A percentile compares a stretch with the other conserved stretches of the same genome.
phyloP scores from a whole-genome alignment of 2,888 invertebrate genomes.

The Andrena bicolor region DNA sequence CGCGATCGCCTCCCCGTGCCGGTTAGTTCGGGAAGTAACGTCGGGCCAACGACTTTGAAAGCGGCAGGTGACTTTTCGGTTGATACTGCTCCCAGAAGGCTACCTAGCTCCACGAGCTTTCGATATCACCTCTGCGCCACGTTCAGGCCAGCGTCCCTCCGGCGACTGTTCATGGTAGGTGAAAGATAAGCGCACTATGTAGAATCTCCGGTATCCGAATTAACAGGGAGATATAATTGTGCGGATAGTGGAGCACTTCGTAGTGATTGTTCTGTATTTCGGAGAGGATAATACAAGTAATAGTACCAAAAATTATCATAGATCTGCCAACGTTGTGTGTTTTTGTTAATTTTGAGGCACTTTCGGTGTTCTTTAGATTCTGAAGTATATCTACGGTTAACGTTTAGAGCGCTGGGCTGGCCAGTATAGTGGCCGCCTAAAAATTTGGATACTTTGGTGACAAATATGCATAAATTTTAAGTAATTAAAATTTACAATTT shows the following conservation, averaged over 20 bases:
- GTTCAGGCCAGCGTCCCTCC: not conserved
- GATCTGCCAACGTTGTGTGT: too few relatives aligned
- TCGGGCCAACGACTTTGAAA: not conserved
- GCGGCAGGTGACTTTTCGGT: not conserved
- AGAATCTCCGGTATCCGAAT: not conserved
- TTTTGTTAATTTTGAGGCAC: too few relatives aligned
- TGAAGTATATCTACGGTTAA: too few relatives aligned
- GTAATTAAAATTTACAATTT: too few relatives aligned
- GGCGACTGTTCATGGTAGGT: conserved; percentile 39
- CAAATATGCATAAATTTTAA: too few relatives aligned
- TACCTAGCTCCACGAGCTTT: not conserved
- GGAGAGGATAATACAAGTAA: too few relatives aligned
- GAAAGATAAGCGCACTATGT: not conserved
- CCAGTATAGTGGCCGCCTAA: too few relatives aligned
- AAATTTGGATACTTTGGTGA: too few relatives aligned
- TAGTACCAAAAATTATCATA: too few relatives aligned
- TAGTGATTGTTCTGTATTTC: too few relatives aligned
- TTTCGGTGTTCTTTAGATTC: too few relatives aligned
- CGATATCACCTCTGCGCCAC: not conserved
- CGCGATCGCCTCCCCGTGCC: conserved; percentile 9
- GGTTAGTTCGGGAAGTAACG: not conserved
- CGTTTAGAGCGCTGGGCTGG: too few relatives aligned
- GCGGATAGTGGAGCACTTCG: not conserved
- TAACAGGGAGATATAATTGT: not conserved
- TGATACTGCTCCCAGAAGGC: not conserved